Base-by-base conservation (phyloP, 2,888 invertebrate genomes). In the Drosophila lacicola region DNA sequence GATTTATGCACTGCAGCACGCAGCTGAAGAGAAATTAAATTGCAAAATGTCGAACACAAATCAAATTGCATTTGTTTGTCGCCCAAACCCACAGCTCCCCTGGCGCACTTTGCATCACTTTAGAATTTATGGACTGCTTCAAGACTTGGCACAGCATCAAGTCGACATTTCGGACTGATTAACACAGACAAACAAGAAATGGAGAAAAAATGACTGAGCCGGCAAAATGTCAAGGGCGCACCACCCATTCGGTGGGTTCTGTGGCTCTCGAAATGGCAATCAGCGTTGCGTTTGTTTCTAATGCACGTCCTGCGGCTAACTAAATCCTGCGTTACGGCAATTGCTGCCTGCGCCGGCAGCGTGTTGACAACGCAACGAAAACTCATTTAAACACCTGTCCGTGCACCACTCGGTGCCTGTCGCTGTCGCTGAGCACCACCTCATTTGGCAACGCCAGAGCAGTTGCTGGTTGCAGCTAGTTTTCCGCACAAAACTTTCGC, bases 381-480 rank as follows among this genome's bases (percentile, higher is more conserved):
- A 74, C 80, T 78, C 72, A 88, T 88, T 88, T 85, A 80, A 77
- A 54, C 86, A 82, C 70, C 86, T 88, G 86, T 66, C 68, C 53
- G 54, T 69, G 21, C 41, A 36, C 29, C 17, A 41, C 36, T 58
- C 57, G 17, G 17, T 17, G 17, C 17, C 17, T 17, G 17, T 17
- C 17, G 17, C 17, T 17, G 17, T 17, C 17, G 17, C 2, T 21
- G 33, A n/a, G 45, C 64, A 62, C 19, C 53, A n/a, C 41, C 53
- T 19, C 34, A 67, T 56, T 50, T 56, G 33, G 17, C 19, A 8
- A 17, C 4, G 34, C 33, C 14, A 10, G 37, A 47, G 42, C 49
- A 17, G 33, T 25, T 39, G 25, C 49, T 39, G 37, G 49, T 49
- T 34, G 57, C 68, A 58, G 47, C 64, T 25, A 47, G 13, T 37